Base-by-base conservation (phyloP, 1,140 invertebrate species). In the Sweltsa coloradensis region DNA sequence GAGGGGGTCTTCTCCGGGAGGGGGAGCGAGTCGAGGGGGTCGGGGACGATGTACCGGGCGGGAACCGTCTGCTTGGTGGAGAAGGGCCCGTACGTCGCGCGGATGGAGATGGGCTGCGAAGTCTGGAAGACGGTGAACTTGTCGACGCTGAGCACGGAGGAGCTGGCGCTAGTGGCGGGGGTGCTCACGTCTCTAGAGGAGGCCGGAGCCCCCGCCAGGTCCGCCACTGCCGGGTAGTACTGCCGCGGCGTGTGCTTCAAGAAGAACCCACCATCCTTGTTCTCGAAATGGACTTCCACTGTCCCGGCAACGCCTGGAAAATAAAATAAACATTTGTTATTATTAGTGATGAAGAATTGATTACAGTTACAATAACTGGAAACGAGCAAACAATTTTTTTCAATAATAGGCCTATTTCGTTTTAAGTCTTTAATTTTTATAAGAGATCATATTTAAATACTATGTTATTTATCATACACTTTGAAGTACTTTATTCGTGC, bases 21-120 rank as follows among this genome's bases (percentile, higher is more conserved):
- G n/a, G 47, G 49, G 9, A 51, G 34, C 11, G 63, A 59, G 49
- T 78, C 81, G 50, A 85, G 64, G 0, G 83, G 79, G 61, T 88
- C 85, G 0, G 85, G 85, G 11, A 89, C 83, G 47, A 88, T 77
- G 56, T 86, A 87, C n/a, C 85, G 70, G 0, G 86, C 85, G n/a
- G 88, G 88, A 13, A 93, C 87, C 1, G 87, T 92, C 65, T 93
- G 88, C 57, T 91, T 91, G 23, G 88, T 91, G 51, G 85, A 89
- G 66, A 93, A 93, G 2, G 89, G 89, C 3, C 90, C 90, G 56
- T 92, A 93, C 5, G 83, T 88, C 6, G 89, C 88, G 13, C 87
- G 69, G 3, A 94, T 82, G 0, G 87, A 89, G 1, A 87, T 84
- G 5, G 89, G 85, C 49, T 86, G 78, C 22, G 83, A 85, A 25